Percentiles rank a stretch among this genome's conserved stretches.
These are phyloP conservation scores for Linyphia triangularis DNA, from an alignment of 2,888 invertebrate genomes.

Conservation along the genomic window DNA sequence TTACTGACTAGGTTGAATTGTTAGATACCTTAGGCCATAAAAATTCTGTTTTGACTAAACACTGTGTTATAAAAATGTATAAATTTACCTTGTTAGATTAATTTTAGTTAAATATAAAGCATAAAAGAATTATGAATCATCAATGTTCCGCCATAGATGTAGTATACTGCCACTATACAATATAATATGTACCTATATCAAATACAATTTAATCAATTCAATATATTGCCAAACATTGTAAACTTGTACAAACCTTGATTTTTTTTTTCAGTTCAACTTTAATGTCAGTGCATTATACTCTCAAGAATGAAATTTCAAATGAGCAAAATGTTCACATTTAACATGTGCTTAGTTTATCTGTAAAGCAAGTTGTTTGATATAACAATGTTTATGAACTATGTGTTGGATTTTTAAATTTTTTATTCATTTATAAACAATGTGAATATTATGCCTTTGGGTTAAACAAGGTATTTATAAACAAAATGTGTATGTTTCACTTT, in stretches of 20 bases:
- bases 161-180: too few relatives aligned
- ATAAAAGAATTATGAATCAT: too few relatives aligned
- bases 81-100: too few relatives aligned
- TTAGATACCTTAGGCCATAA: too few relatives aligned
- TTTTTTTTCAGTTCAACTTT: conserved; percentile 24
- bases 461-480: too few relatives aligned
- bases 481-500: too few relatives aligned
- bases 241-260: neutral
- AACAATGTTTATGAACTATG: neutral
- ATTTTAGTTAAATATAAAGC: too few relatives aligned
- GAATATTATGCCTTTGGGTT: neutral
- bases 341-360: neutral
- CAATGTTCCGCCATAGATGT: too few relatives aligned
- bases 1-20: too few relatives aligned
- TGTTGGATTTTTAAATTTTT: conserved; percentile 3
- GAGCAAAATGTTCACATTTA: neutral
- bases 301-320: neutral
- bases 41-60: too few relatives aligned
- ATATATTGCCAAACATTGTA: neutral
- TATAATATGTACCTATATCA: neutral
- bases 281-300: conserved; percentile 5
- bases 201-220: neutral
- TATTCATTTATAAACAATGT: neutral
- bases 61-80: too few relatives aligned
- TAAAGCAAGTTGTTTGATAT: neutral